Percentiles rank a stretch among this genome's conserved stretches.
These are phyloP conservation scores for Aldrovandia affinis DNA, from an alignment of 2,797 vertebrate genomes.

Conservation along the genomic window DNA sequence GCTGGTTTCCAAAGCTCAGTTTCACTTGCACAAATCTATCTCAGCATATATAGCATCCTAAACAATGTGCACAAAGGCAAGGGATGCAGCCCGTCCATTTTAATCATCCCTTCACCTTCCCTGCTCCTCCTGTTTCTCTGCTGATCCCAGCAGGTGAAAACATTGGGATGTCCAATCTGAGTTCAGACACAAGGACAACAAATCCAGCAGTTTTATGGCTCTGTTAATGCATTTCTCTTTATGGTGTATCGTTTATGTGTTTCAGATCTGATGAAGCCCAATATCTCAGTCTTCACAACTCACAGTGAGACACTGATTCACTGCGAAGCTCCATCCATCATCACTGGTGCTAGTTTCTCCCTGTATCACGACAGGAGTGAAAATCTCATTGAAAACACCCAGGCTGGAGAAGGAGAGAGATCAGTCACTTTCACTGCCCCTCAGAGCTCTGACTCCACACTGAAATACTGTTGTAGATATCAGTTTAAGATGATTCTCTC, in stretches of 20 bases:
- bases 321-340: not conserved
- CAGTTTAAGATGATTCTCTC: not conserved
- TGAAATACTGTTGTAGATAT: slow-evolving; percentile 12
- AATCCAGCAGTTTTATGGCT: not conserved
- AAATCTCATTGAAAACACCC: not conserved
- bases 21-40: no score
- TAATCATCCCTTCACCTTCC: not conserved
- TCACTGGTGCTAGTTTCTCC: slow-evolving; percentile 7
- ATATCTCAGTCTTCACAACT: not conserved
- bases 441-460: not conserved
- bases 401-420: slow-evolving; percentile 13
- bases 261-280: not conserved
- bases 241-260: not conserved
- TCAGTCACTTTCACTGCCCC: slow-evolving; percentile 13
- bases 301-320: not conserved
- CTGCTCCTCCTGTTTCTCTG: not conserved
- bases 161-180: no score
- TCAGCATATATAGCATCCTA: no score
- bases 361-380: not conserved
- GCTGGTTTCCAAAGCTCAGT: no score
- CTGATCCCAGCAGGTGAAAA: not conserved
- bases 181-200: not conserved
- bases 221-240: no score
- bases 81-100: not conserved
- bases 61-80: no score